These are phyloP conservation scores for Epicampocera succincta DNA, from an alignment of 2,888 invertebrate genomes.

Conservation along the genomic window DNA sequence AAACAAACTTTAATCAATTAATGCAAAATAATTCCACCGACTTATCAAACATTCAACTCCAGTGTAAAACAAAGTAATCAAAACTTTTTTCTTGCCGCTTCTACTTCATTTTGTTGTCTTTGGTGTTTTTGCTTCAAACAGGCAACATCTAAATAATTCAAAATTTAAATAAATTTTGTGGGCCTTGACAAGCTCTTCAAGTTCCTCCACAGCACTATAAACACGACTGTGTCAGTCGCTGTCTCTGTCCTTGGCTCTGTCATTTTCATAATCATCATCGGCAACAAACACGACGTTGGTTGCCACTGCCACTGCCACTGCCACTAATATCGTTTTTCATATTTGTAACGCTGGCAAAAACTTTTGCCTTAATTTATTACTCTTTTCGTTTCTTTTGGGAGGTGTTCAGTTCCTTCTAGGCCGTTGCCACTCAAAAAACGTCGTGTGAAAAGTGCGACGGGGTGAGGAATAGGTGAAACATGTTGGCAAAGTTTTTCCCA, in stretches of 20 bases:
- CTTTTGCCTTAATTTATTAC: no score
- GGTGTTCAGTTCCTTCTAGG: no score
- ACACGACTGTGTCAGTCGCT: slow-evolving; percentile 1
- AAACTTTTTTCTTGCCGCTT: slow-evolving; percentile 71
- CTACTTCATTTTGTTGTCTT: neutral
- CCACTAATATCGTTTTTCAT: slow-evolving; percentile 5
- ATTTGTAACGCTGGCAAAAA: neutral
- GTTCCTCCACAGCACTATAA: slow-evolving; percentile 17
- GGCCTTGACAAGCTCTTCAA: slow-evolving; percentile 17
- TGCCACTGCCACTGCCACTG: slow-evolving; percentile 14
- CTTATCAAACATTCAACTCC: slow-evolving; percentile 74
- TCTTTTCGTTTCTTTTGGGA: no score
- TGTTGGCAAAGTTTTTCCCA: no score
- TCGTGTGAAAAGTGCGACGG: no score
- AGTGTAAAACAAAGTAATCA: slow-evolving; percentile 76
- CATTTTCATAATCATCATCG: slow-evolving; percentile 10
- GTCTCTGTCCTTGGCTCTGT: slow-evolving; percentile 1
- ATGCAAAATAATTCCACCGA: slow-evolving; percentile 74
- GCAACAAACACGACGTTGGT: neutral
- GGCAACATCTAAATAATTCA: neutral
- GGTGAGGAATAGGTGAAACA: no score
- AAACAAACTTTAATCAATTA: slow-evolving; percentile 71
- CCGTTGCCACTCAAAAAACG: no score
- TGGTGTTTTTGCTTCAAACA: slow-evolving; percentile 46
- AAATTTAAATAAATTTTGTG: slow-evolving; percentile 28